These are phyloP conservation scores for Tetragnatha versicolor DNA, from an alignment of 1,140 invertebrate species.

Conservation along the genomic window DNA sequence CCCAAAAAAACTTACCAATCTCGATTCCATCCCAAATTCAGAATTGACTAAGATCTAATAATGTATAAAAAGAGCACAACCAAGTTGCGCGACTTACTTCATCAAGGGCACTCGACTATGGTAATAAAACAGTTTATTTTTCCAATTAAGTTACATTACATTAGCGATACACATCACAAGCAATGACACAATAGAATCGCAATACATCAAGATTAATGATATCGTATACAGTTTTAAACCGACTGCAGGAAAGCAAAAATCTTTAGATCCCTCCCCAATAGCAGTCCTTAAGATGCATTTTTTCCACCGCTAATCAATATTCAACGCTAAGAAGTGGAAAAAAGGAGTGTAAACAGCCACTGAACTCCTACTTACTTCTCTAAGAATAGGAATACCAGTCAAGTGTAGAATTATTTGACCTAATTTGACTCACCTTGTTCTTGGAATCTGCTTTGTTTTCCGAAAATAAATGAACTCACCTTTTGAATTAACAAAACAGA, in stretches of 20 bases:
- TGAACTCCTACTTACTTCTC: conserved; percentile 47
- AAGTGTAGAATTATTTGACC: conserved; percentile 8
- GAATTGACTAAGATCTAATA: no score
- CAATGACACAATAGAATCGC: conserved; percentile 50
- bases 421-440: conserved; percentile 29
- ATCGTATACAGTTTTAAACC: conserved; percentile 52
- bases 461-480: conserved; percentile 37
- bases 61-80: no score
- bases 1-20: no score
- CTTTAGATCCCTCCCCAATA: conserved; percentile 30
- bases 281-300: conserved; percentile 24
- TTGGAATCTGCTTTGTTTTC: conserved; percentile 3
- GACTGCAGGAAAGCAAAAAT: conserved; percentile 34
- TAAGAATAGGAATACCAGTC: conserved; percentile 24
- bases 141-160: conserved; percentile 54
- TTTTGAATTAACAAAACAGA: no score
- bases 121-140: conserved; percentile 56
- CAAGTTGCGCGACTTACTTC: conserved; percentile 17
- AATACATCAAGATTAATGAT: conserved; percentile 54
- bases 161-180: conserved; percentile 53
- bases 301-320: conserved; percentile 30
- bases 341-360: conserved; percentile 9
- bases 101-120: neutral
- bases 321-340: conserved; percentile 40
- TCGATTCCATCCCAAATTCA: no score